phyloP scores from a whole-genome alignment of 2,113 vertebrate genomes.

The Poeciliopsis retropinna region DNA sequence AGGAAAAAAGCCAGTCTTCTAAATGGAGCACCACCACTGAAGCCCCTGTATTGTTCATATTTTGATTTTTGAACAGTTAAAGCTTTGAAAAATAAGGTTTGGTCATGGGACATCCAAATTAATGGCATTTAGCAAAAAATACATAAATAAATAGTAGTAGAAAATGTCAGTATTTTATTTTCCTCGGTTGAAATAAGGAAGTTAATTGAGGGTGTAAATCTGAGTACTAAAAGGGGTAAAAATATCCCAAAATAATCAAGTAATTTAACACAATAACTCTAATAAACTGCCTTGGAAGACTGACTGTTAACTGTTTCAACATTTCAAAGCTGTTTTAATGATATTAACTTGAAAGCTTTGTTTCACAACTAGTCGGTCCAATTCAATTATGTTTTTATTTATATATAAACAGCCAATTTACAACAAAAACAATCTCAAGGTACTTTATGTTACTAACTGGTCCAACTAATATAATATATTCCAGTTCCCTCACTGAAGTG shows the following conservation, averaged over 20 bases:
- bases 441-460: not conserved
- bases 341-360: too few species aligned
- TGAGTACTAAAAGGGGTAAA: not conserved
- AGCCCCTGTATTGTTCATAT: slow-evolving; percentile 46
- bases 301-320: not conserved
- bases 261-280: not conserved
- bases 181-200: not conserved
- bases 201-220: not conserved
- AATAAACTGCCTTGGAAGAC: not conserved
- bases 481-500: not conserved
- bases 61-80: slow-evolving; percentile 5
- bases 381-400: too few species aligned
- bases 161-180: not conserved
- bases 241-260: not conserved
- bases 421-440: too few species aligned
- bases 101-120: not conserved
- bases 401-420: too few species aligned
- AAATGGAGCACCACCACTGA: slow-evolving; percentile 53
- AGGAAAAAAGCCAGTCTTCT: slow-evolving; percentile 14
- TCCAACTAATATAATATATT: not conserved
- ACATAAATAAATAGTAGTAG: not conserved
- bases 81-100: not conserved
- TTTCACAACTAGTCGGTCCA: too few species aligned
- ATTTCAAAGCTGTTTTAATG: not conserved
- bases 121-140: not conserved